phyloP scores from a whole-genome alignment of 1,140 invertebrate species.

The Lasioglossum albipes region DNA sequence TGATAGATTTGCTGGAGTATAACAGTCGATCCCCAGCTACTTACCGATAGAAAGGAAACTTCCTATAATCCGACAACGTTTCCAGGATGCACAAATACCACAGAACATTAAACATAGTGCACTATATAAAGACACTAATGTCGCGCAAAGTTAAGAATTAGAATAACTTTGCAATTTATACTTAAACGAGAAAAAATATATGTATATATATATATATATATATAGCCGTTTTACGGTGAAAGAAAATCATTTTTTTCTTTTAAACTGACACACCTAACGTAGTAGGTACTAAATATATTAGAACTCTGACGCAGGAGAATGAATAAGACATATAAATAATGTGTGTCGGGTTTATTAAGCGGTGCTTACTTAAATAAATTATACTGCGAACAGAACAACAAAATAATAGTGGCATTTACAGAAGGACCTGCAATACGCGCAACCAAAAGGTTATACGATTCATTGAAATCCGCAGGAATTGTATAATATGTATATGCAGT shows the following conservation, averaged over 20 bases:
- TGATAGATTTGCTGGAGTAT: slow-evolving; percentile 40
- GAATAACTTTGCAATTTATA: slow-evolving; percentile 51
- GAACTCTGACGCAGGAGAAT: slow-evolving; percentile 24
- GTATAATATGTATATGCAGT: neutral
- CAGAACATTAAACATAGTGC: slow-evolving; percentile 54
- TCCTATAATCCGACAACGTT: slow-evolving; percentile 40
- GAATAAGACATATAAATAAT: slow-evolving; percentile 23
- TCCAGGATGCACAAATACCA: slow-evolving; percentile 58
- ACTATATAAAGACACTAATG: slow-evolving; percentile 39
- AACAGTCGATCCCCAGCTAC: slow-evolving; percentile 53
- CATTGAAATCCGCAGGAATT: neutral
- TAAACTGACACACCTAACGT: slow-evolving; percentile 20
- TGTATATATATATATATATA: too few species aligned
- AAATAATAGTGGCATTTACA: slow-evolving; percentile 21
- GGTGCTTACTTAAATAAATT: slow-evolving; percentile 37
- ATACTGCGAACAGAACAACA: slow-evolving; percentile 27
- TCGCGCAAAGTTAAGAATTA: slow-evolving; percentile 53
- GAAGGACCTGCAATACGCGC: slow-evolving; percentile 24
- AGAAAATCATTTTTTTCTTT: slow-evolving; percentile 28
- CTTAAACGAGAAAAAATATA: slow-evolving; percentile 26
- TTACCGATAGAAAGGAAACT: slow-evolving; percentile 54
- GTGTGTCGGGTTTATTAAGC: slow-evolving; percentile 39
- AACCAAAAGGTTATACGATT: slow-evolving; percentile 27
- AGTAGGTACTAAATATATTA: neutral
- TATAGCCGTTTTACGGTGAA: slow-evolving; percentile 12